Evolutionary conservation across 2,888 invertebrate genomes (phyloP).

Genomic region (Xanthorhoe spadicearia): DNA sequence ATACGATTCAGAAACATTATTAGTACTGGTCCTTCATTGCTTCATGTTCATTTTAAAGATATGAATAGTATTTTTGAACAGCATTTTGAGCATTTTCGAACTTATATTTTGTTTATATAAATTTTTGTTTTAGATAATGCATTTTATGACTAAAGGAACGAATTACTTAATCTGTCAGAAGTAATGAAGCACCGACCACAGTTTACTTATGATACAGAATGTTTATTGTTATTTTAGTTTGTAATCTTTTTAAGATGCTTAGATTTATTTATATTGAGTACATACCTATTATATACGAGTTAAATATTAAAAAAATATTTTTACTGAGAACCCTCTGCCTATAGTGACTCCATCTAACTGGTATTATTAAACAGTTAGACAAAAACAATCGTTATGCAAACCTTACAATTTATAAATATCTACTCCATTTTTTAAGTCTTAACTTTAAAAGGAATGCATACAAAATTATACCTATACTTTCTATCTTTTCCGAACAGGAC

Average conservation of each 20-base stretch:
- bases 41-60: too few species aligned
- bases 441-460: too few species aligned
- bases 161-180: not conserved
- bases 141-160: not conserved
- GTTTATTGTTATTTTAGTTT: conserved; percentile 12
- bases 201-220: conserved; percentile 3
- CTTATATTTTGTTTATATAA: not conserved
- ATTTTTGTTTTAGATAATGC: not conserved
- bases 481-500: too few species aligned
- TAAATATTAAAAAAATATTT: not conserved
- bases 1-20: too few species aligned
- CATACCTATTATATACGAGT: conserved; percentile 10
- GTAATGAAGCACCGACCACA: too few species aligned
- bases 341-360: too few species aligned
- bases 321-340: not conserved
- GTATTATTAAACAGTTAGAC: too few species aligned
- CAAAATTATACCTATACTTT: too few species aligned
- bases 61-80: not conserved
- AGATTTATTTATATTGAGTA: conserved; percentile 5
- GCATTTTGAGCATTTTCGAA: not conserved
- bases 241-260: conserved; percentile 9
- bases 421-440: too few species aligned
- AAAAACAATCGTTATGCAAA: too few species aligned
- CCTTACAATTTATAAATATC: too few species aligned
- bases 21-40: too few species aligned